These are phyloP conservation scores for Tiliqua scincoides DNA, from an alignment of 2,113 vertebrate genomes.

Conservation along the genomic window DNA sequence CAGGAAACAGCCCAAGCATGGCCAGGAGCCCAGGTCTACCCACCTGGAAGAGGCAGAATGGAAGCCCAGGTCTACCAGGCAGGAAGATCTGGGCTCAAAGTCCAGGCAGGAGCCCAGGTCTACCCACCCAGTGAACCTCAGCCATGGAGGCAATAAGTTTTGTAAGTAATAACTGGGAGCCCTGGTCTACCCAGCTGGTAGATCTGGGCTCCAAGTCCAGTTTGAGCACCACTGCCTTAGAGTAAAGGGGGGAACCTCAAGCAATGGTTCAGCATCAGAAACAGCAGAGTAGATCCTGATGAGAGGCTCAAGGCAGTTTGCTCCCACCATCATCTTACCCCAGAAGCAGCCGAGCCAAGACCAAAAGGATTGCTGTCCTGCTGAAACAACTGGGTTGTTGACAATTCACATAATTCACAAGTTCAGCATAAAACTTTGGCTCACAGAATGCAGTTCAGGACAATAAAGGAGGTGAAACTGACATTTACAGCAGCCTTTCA, in stretches of 20 bases:
- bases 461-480: conserved; percentile 22
- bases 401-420: background rate
- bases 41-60: too few relatives aligned
- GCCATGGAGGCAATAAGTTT: too few relatives aligned
- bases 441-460: background rate
- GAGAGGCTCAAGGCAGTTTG: background rate
- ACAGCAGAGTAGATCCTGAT: background rate
- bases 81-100: too few relatives aligned
- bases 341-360: background rate
- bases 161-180: too few relatives aligned
- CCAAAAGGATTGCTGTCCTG: background rate
- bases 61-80: too few relatives aligned
- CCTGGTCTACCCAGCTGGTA: too few relatives aligned
- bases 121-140: too few relatives aligned
- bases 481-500: background rate
- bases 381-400: background rate
- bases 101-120: too few relatives aligned
- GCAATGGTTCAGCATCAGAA: background rate
- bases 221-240: too few relatives aligned
- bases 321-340: background rate
- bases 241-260: background rate
- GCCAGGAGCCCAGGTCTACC: too few relatives aligned
- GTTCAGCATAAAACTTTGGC: conserved; percentile 21
- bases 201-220: too few relatives aligned
- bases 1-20: too few relatives aligned